Evolutionary conservation across 2,888 invertebrate genomes (phyloP), one percentile per base, ranked within the genome.

Genomic region (Hydrotaea cyrtoneurina): DNA sequence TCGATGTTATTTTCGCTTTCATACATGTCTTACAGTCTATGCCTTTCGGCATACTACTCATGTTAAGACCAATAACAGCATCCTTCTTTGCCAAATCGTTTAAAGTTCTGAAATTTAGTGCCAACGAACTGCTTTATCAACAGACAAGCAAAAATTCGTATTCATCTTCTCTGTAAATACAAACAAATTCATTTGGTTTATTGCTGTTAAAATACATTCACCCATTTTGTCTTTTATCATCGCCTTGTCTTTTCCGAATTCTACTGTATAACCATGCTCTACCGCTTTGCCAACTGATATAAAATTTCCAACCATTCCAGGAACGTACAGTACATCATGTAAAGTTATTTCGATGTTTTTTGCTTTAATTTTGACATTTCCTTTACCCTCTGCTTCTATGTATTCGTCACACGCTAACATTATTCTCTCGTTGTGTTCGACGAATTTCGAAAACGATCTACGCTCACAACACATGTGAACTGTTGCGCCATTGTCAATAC

Each of bases 231-330:
- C 71, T 43, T 26, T 73, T 57, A 80, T 78, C 39, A 39, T 55
- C 17, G 80, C 78, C 17, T 7, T 15, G 19, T 66, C 17, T 7
- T 81, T 43, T 7, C 82, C 11, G 43, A 85, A 85, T 23, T 53
- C 23, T 59, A 81, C 81, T 13, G 15, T 53, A 19, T 64, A 50
- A 17, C 78, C 75, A 76, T 80, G 78, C 46, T 69, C 77, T 1
- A 43, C 53, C 1, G 71, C 75, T 78, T 78, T 86, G 19, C 36
- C 69, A 17, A 86, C 77, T 19, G 82, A 86, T 19, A 78, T 66
- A 53, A 83, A 86, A 73, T 83, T 86, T 66, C 72, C 80, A 43
- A 69, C 36, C 36, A 86, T 78, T 8, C 13, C 39, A 13, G 86
- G 76, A 5, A 82, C 79, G 66, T 74, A 83, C 46, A 81, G 55